Percentiles rank a stretch among this genome's conserved stretches.
Conservation (phyloP, 53 echinoderm and acorn worm genomes). For the Temnopleurus reevesii region DNA sequence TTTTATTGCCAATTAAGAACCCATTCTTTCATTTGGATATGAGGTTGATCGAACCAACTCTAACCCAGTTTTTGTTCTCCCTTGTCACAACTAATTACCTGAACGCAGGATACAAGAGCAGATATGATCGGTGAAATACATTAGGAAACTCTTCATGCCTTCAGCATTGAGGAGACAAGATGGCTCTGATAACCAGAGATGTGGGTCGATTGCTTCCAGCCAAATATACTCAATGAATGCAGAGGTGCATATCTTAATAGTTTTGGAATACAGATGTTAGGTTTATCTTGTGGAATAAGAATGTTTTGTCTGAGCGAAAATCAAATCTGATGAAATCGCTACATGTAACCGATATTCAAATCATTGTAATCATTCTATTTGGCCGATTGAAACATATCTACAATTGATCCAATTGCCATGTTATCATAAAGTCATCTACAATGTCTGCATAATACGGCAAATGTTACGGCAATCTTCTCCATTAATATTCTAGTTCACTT, state of each 20-base stretch:
- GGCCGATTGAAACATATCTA: too few relatives aligned
- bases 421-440: too few relatives aligned
- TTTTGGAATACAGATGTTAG: too few relatives aligned
- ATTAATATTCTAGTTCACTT: too few relatives aligned
- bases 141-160: neutral
- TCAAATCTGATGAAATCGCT: too few relatives aligned
- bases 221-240: neutral
- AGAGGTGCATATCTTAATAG: neutral
- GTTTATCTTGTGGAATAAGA: too few relatives aligned
- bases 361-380: too few relatives aligned
- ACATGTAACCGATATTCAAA: too few relatives aligned
- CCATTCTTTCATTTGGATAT: neutral
- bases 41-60: neutral
- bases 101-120: slow-evolving; percentile 14
- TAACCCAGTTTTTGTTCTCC: neutral
- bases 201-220: slow-evolving; percentile 10
- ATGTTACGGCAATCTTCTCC: too few relatives aligned
- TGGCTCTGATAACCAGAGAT: slow-evolving; percentile 1
- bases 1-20: neutral
- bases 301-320: too few relatives aligned
- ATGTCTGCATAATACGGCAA: too few relatives aligned
- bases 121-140: slow-evolving; percentile 29
- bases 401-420: too few relatives aligned
- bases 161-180: slow-evolving; percentile 16
- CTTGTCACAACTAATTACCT: slow-evolving; percentile 32